Percentiles rank a stretch among this genome's conserved stretches.
phyloP scores from a whole-genome alignment of 2,797 vertebrate species.

The Scleropages formosus region DNA sequence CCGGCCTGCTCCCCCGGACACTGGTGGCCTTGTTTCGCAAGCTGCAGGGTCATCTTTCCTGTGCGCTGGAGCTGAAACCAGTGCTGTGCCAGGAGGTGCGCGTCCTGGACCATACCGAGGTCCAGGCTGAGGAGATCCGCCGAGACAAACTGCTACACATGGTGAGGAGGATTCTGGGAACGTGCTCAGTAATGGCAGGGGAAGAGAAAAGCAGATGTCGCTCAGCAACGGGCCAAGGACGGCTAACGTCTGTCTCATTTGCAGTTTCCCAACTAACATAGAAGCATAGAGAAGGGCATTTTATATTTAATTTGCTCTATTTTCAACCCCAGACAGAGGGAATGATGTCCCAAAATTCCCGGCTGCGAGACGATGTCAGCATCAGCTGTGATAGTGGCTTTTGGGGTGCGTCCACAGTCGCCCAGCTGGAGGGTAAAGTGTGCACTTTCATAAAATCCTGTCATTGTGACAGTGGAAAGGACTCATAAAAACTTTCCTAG shows the following conservation, averaged over 20 bases:
- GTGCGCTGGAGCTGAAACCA: slow-evolving; percentile 84
- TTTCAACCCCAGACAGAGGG: slow-evolving; percentile 71
- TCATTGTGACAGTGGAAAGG: too few species aligned
- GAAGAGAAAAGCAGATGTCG: neutral
- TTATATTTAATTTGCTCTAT: neutral
- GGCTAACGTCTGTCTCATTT: too few species aligned
- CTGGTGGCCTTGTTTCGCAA: slow-evolving; percentile 83
- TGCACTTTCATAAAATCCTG: neutral
- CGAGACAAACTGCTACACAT: slow-evolving; percentile 77
- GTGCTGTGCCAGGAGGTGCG: slow-evolving; percentile 79
- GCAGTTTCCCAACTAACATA: too few species aligned
- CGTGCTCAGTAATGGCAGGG: neutral
- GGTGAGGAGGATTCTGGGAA: slow-evolving; percentile 54
- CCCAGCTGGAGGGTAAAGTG: slow-evolving; percentile 81
- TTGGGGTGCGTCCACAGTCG: slow-evolving; percentile 78
- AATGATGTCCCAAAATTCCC: slow-evolving; percentile 50
- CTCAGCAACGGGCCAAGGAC: neutral
- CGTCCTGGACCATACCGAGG: slow-evolving; percentile 75
- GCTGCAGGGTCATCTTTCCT: slow-evolving; percentile 78
- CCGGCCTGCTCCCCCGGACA: slow-evolving; percentile 86
- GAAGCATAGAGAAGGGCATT: too few species aligned
- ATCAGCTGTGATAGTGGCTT: slow-evolving; percentile 86
- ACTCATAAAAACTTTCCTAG: too few species aligned
- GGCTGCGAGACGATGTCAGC: slow-evolving; percentile 55
- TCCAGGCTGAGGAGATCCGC: slow-evolving; percentile 78